Percentiles rank a stretch among this genome's conserved stretches.
Conservation (phyloP, 2,888 invertebrate species). For the Balanococcus diminutus region DNA sequence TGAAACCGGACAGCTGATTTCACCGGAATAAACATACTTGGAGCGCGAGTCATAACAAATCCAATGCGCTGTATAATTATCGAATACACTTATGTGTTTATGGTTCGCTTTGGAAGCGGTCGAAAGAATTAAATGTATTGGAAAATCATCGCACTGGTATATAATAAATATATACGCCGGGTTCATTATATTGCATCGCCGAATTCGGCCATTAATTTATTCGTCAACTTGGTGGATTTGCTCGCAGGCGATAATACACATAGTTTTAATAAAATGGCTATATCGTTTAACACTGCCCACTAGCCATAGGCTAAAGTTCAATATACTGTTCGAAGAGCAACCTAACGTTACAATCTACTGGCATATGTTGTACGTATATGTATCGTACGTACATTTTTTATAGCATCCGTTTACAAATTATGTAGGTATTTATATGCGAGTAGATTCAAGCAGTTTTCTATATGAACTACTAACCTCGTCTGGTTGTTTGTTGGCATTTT, state of each 20-base stretch:
- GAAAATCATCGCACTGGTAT: neutral
- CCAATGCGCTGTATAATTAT: neutral
- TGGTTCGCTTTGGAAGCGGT: neutral
- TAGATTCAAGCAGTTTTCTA: neutral
- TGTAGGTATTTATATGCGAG: neutral
- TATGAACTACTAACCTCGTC: neutral
- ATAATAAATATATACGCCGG: neutral
- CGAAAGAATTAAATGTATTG: neutral
- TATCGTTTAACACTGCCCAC: neutral
- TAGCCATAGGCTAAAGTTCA: constrained; percentile 2
- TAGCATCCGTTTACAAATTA: neutral
- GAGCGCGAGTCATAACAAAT: neutral
- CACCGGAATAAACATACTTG: constrained; percentile 1
- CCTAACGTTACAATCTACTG: neutral
- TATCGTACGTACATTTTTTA: neutral
- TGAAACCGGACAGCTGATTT: constrained; percentile 33
- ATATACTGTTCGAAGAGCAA: neutral
- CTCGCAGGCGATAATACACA: neutral
- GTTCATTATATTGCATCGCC: neutral
- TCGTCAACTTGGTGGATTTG: neutral
- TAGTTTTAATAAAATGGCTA: neutral
- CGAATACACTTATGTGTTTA: neutral
- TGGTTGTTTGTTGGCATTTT: neutral
- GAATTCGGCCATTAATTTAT: neutral
- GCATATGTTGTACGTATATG: neutral